A percentile compares a stretch with the other conserved stretches of the same genome.
phyloP scores from a whole-genome alignment of 2,888 invertebrate genomes.

The Acrobasis suavella region DNA sequence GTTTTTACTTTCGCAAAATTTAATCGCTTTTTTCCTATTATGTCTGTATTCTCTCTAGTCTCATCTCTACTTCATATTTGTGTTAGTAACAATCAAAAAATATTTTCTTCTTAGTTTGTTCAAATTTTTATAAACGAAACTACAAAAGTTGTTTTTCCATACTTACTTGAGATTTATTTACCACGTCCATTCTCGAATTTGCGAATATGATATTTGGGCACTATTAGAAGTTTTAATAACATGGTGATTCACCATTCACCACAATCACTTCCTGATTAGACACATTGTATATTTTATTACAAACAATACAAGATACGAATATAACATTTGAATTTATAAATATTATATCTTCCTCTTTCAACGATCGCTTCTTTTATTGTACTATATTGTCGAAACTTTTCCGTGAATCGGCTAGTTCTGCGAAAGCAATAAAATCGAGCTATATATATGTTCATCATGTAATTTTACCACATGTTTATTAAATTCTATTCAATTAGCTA shows the following conservation, averaged over 20 bases:
- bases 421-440: slow-evolving; percentile 12
- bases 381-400: slow-evolving; percentile 4
- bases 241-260: slow-evolving; percentile 9
- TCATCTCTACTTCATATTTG: too few species aligned
- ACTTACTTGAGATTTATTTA: background rate
- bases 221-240: background rate
- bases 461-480: too few species aligned
- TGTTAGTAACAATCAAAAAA: too few species aligned
- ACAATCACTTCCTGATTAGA: slow-evolving; percentile 5
- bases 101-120: too few species aligned
- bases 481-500: too few species aligned
- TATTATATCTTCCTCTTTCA: background rate
- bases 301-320: background rate
- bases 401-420: slow-evolving; percentile 8
- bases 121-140: too few species aligned
- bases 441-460: slow-evolving; percentile 2
- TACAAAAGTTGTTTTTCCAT: background rate
- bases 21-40: too few species aligned
- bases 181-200: background rate
- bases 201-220: background rate
- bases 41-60: too few species aligned
- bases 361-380: background rate
- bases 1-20: too few species aligned
- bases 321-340: slow-evolving; percentile 4
- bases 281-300: slow-evolving; percentile 14